Percentiles rank a stretch among this genome's conserved stretches.
These are phyloP conservation scores for Mechanitis messenoides DNA, from an alignment of 2,888 invertebrate genomes.

Conservation along the genomic window DNA sequence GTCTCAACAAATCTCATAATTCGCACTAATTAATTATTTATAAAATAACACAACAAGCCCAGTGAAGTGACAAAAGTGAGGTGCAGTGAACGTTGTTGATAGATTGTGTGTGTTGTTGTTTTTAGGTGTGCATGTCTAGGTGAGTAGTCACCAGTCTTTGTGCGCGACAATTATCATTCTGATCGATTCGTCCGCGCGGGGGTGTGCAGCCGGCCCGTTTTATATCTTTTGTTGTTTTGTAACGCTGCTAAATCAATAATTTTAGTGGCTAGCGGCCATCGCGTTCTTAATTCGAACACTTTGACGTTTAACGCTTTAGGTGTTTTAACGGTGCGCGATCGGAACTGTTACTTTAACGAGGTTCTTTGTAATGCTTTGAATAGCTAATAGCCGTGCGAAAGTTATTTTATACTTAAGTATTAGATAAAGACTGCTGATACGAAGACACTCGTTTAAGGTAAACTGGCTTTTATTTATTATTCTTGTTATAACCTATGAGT, in stretches of 20 bases:
- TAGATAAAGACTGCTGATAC: constrained; percentile 28
- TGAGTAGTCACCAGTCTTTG: constrained; percentile 72
- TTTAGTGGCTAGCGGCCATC: constrained; percentile 58
- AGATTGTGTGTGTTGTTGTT: constrained; percentile 62
- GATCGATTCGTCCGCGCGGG: constrained; percentile 72
- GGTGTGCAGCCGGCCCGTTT: constrained; percentile 68
- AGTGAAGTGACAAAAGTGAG: constrained; percentile 42
- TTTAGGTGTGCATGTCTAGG: constrained; percentile 66
- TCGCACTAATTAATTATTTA: constrained; percentile 69
- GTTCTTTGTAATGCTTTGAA: constrained; percentile 25
- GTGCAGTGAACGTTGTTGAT: constrained; percentile 54
- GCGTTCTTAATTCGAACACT: constrained; percentile 40
- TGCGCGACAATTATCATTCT: constrained; percentile 76
- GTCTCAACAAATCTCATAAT: constrained; percentile 70
- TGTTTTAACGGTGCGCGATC: constrained; percentile 30
- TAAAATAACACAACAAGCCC: constrained; percentile 44
- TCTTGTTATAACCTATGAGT: constrained; percentile 21
- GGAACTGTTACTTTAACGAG: constrained; percentile 28
- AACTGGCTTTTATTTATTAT: constrained; percentile 29
- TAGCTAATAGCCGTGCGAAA: constrained; percentile 38
- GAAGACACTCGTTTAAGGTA: constrained; percentile 32
- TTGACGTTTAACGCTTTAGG: constrained; percentile 34
- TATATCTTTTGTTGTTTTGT: constrained; percentile 76
- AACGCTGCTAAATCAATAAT: constrained; percentile 71
- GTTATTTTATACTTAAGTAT: constrained; percentile 33